A percentile compares a stretch with the other conserved stretches of the same genome.
phyloP scores from a whole-genome alignment of 2,113 vertebrate genomes.

The Eidolon helvum region DNA sequence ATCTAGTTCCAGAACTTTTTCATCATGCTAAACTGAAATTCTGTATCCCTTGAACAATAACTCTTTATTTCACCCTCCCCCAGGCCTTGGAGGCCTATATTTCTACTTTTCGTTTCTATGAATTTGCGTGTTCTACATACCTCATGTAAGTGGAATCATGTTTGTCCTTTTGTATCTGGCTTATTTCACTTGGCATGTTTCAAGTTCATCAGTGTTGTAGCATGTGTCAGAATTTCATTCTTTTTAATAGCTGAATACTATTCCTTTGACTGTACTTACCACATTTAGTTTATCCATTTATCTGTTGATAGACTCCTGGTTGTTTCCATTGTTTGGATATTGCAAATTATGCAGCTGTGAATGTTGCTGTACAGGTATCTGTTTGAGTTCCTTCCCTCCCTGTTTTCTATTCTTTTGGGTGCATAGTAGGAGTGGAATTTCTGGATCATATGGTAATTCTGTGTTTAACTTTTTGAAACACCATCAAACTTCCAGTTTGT shows the following conservation, averaged over 20 bases:
- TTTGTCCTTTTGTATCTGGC: neutral
- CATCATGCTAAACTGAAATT: neutral
- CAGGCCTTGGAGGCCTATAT: neutral
- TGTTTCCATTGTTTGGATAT: neutral
- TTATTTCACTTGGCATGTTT: neutral
- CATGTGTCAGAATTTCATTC: neutral
- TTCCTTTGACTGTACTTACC: neutral
- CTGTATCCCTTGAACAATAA: neutral
- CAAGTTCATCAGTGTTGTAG: neutral
- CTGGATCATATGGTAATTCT: neutral
- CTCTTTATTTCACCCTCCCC: neutral
- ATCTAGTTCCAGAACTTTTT: neutral
- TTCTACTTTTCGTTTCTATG: neutral
- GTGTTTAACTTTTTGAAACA: constrained; percentile 14
- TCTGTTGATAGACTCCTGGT: neutral
- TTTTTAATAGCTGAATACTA: neutral
- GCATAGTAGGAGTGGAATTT: neutral
- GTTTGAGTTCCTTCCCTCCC: neutral
- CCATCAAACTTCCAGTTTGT: neutral
- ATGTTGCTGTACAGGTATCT: neutral
- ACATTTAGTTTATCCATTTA: neutral
- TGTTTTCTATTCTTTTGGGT: neutral
- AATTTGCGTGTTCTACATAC: neutral
- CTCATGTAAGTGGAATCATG: neutral
- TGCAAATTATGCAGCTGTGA: neutral